These are phyloP conservation scores for Dipodomys stephensi DNA, from an alignment of 2,113 vertebrate species.

Conservation along the genomic window DNA sequence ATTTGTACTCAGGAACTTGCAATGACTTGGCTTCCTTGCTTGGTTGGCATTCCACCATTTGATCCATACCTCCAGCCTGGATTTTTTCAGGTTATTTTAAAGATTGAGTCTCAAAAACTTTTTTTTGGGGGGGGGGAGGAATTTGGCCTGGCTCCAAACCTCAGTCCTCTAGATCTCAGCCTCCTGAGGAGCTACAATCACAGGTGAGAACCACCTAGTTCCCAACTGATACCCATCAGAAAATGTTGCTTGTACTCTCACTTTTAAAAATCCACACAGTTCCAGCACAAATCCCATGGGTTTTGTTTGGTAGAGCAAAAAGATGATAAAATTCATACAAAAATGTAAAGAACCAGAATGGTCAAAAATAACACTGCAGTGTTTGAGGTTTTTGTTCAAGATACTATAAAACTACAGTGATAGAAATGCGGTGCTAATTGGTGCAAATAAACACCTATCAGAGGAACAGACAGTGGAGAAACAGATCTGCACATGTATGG, in stretches of 20 bases:
- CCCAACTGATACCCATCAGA: too few relatives aligned
- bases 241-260: not conserved
- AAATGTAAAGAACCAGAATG: not conserved
- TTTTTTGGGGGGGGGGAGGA: too few relatives aligned
- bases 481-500: not conserved
- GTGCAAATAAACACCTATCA: not conserved
- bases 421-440: not conserved
- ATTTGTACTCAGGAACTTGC: too few relatives aligned
- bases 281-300: not conserved
- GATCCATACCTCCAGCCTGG: too few relatives aligned
- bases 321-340: conserved; percentile 23
- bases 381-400: not conserved
- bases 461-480: not conserved
- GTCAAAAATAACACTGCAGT: not conserved
- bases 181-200: too few relatives aligned
- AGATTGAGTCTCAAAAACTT: too few relatives aligned
- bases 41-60: too few relatives aligned
- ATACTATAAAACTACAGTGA: not conserved
- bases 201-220: too few relatives aligned
- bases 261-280: not conserved
- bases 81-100: too few relatives aligned
- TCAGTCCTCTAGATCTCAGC: too few relatives aligned
- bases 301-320: not conserved
- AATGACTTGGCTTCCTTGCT: too few relatives aligned
- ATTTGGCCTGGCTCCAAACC: too few relatives aligned